A percentile compares a stretch with the other conserved stretches of the same genome.
These are phyloP conservation scores for Proterorhinus semilunaris DNA, from an alignment of 2,113 vertebrate species.

Conservation along the genomic window DNA sequence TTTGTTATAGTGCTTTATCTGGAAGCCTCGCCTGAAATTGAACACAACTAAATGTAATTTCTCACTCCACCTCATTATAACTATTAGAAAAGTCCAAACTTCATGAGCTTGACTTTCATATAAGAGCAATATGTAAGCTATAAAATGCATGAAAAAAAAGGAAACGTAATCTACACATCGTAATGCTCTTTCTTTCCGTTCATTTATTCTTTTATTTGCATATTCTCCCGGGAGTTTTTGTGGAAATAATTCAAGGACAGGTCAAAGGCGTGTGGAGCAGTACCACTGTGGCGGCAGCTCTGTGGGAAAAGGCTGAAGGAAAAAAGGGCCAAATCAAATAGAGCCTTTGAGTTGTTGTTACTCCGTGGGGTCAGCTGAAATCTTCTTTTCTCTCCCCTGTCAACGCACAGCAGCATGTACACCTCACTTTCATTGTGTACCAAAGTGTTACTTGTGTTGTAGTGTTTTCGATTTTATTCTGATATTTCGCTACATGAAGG, in stretches of 20 bases:
- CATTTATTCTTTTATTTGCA: conserved; percentile 18
- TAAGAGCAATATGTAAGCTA: neutral
- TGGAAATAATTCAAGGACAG: conserved; percentile 61
- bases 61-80: too few species aligned
- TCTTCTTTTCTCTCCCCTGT: conserved; percentile 19
- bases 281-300: conserved; percentile 43
- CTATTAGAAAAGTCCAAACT: neutral
- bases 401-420: conserved; percentile 9
- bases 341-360: conserved; percentile 34
- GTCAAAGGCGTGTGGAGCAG: conserved; percentile 54
- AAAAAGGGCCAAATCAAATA: conserved; percentile 62
- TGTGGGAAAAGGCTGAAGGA: conserved; percentile 53
- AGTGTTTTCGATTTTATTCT: conserved; percentile 6
- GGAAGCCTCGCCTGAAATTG: too few species aligned
- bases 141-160: neutral
- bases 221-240: conserved; percentile 36
- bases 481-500: conserved; percentile 9
- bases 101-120: neutral
- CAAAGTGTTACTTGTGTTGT: conserved; percentile 4
- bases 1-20: too few species aligned
- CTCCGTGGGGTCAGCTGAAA: conserved; percentile 46
- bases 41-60: too few species aligned
- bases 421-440: neutral
- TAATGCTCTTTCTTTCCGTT: conserved; percentile 8
- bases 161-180: neutral